These are phyloP conservation scores for Caracal caracal DNA, from an alignment of 2,113 vertebrate genomes.

Conservation along the genomic window DNA sequence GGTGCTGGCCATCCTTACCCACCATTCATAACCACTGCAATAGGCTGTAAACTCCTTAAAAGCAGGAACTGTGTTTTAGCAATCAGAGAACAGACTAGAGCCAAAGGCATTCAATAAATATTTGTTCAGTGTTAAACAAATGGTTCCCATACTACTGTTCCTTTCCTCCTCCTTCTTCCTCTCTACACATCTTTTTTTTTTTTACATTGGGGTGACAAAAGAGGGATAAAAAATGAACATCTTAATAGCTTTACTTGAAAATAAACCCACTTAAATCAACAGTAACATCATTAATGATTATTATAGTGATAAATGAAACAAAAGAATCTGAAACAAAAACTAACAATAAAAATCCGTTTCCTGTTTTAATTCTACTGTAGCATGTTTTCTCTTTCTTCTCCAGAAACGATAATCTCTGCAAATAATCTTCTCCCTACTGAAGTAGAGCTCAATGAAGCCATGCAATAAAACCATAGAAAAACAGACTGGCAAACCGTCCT, in stretches of 20 bases:
- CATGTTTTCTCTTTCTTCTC: conserved; percentile 4
- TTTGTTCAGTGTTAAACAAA: conserved; percentile 3
- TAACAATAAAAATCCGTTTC: conserved; percentile 40
- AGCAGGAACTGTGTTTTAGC: background rate
- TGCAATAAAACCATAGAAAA: conserved; percentile 7
- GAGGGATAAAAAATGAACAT: background rate
- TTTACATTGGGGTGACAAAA: background rate
- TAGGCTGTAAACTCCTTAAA: background rate
- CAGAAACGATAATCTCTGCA: conserved; percentile 33
- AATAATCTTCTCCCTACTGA: conserved; percentile 41
- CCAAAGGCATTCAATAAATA: background rate
- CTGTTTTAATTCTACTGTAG: conserved; percentile 19
- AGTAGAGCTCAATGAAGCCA: background rate
- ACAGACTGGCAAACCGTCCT: background rate
- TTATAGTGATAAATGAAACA: background rate
- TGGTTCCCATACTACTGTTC: background rate
- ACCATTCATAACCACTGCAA: background rate
- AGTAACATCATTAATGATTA: conserved; percentile 16
- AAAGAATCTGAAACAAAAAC: conserved; percentile 9
- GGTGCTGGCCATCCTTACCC: background rate
- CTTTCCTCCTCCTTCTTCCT: background rate
- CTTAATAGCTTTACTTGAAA: conserved; percentile 38
- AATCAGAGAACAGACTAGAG: background rate
- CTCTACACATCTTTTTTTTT: background rate
- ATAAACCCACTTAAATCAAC: conserved; percentile 25